phyloP scores from a whole-genome alignment of 2,113 vertebrate species.

The Platichthys stellatus region DNA sequence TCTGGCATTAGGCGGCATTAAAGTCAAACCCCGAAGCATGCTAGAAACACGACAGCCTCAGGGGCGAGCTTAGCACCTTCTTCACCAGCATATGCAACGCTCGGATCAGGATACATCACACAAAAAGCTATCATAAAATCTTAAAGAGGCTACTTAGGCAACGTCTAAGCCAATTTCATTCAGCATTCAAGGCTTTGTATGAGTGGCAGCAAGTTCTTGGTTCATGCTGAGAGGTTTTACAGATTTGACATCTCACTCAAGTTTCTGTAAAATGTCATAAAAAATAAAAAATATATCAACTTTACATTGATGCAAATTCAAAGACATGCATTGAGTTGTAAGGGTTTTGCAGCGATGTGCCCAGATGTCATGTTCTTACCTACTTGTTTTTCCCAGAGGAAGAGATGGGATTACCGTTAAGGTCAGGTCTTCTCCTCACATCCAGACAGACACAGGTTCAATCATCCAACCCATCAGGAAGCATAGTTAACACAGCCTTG shows the following conservation, averaged over 20 bases:
- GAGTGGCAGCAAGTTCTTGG: background rate
- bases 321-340: background rate
- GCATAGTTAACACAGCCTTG: constrained; percentile 66
- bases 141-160: constrained; percentile 5
- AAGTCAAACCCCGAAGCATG: constrained; percentile 75
- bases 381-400: constrained; percentile 32
- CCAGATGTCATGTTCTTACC: constrained; percentile 53
- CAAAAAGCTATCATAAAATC: constrained; percentile 28
- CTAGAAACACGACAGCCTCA: constrained; percentile 48
- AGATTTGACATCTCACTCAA: background rate
- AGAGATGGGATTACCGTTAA: constrained; percentile 43
- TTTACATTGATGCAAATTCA: background rate
- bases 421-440: constrained; percentile 54
- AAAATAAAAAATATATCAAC: background rate
- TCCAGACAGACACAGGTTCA: constrained; percentile 63
- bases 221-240: constrained; percentile 9
- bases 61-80: constrained; percentile 65
- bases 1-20: constrained; percentile 78
- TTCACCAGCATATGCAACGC: constrained; percentile 13
- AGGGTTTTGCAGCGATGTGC: constrained; percentile 3
- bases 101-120: constrained; percentile 32
- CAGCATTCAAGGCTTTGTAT: constrained; percentile 6
- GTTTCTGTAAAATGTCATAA: background rate
- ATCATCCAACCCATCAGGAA: constrained; percentile 51
- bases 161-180: constrained; percentile 1